Evolutionary conservation across 1,140 invertebrate genomes (phyloP), one percentile per base, ranked within the genome.

Genomic region (Leucophenga varia): DNA sequence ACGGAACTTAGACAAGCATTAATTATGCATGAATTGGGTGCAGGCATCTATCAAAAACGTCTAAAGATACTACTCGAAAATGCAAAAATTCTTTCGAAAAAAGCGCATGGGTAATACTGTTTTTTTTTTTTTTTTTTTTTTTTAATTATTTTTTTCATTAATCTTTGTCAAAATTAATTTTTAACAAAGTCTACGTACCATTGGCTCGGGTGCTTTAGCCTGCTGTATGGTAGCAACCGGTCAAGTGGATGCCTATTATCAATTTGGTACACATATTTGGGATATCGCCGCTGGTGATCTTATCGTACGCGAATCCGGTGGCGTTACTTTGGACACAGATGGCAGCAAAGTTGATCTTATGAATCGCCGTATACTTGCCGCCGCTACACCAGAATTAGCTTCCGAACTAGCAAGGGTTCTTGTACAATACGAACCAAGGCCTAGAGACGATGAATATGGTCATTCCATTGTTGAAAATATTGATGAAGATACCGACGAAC

Each of bases 131-230:
- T n/a, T n/a, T n/a, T n/a, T n/a, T n/a, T n/a, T n/a, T n/a, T n/a
- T n/a, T n/a, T n/a, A n/a, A n/a, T n/a, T n/a, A n/a, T 16, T 13
- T 44, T 47, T 34, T 8, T 13, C 43, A 30, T 16, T 43, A n/a
- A 22, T 22, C 3, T 43, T n/a, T n/a, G n/a, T n/a, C n/a, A n/a
- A n/a, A 12, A 6, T 42, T 5, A 44, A 8, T 46, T 46, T n/a
- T n/a, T n/a, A n/a, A n/a, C n/a, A 38, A 59, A 90, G 90, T 2
- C 76, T 91, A 30, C 83, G 95, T 45, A 79, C 86, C 2, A 76
- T 92, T 47, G 96, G 95, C 3, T 95, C 93, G 17, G 90, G 91
- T 16, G 95, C 95, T 5, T 74, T 97, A 53, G 92, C 97, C 59
- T 89, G 97, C 84, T 89, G 89, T 19, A 87, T 88, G 81, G 89